Percentiles rank a stretch among this genome's conserved stretches.
phyloP scores from a whole-genome alignment of 2,888 invertebrate genomes.

The Hymenopus coronatus region DNA sequence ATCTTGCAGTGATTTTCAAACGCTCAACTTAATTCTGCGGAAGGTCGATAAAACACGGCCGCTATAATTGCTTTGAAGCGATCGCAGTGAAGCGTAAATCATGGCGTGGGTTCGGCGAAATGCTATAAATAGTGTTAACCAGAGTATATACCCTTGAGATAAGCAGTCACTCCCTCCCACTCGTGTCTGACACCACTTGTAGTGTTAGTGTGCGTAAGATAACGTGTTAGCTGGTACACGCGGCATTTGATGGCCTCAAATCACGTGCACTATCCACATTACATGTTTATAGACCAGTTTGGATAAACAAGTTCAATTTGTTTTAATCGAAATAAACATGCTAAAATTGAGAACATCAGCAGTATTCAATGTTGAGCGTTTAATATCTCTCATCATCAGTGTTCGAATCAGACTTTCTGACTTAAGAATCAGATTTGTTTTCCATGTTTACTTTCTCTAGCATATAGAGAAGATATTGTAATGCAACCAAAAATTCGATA shows the following conservation, averaged over 20 bases:
- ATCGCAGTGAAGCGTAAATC: neutral
- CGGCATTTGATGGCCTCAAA: neutral
- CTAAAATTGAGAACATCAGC: too few species aligned
- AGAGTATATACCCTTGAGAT: neutral
- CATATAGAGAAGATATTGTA: too few species aligned
- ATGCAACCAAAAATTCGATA: too few species aligned
- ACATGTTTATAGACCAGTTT: too few species aligned
- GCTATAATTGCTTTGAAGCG: neutral
- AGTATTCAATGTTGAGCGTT: too few species aligned
- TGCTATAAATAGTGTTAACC: neutral
- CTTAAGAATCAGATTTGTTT: too few species aligned
- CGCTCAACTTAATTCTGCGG: too few species aligned
- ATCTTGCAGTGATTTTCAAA: neutral
- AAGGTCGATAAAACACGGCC: neutral
- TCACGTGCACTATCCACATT: neutral
- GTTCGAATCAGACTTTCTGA: too few species aligned
- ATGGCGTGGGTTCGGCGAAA: neutral
- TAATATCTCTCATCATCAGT: too few species aligned
- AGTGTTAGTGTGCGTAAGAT: neutral
- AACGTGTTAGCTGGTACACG: neutral
- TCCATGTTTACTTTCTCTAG: too few species aligned
- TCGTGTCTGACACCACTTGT: neutral
- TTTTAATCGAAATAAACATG: too few species aligned
- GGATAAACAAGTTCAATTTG: too few species aligned
- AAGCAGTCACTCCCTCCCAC: neutral